These are phyloP conservation scores for Agrotis puta DNA, from an alignment of 2,888 invertebrate genomes.

Conservation along the genomic window DNA sequence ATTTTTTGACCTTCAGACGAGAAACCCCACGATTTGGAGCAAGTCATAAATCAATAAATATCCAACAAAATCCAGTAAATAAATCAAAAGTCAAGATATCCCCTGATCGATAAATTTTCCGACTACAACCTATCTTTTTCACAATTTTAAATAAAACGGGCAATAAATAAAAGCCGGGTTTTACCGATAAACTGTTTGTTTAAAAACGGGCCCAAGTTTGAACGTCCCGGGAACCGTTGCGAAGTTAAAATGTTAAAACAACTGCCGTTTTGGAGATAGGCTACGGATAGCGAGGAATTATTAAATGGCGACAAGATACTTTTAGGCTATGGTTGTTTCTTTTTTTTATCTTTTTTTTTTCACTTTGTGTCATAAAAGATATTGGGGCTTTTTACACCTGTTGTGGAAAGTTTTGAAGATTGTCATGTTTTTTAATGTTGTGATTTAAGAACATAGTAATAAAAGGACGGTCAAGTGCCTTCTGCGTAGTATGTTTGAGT, in stretches of 20 bases:
- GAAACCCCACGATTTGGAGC: too few species aligned
- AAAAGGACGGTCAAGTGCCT: too few species aligned
- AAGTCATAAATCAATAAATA: background rate
- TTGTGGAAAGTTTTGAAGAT: background rate
- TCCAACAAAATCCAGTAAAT: background rate
- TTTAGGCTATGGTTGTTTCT: conserved; percentile 17
- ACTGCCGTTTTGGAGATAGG: conserved; percentile 49
- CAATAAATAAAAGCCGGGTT: conserved; percentile 50
- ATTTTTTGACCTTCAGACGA: background rate
- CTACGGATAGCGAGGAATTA: conserved; percentile 31
- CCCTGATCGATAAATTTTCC: conserved; percentile 7
- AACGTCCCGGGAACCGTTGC: conserved; percentile 16
- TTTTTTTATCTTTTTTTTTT: conserved; percentile 9
- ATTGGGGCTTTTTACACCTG: background rate
- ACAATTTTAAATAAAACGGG: conserved; percentile 48
- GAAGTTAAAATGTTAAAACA: conserved; percentile 56
- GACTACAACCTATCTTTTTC: conserved; percentile 21
- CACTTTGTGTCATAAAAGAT: conserved; percentile 4
- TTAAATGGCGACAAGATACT: conserved; percentile 35
- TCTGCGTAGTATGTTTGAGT: too few species aligned
- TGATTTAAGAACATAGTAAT: background rate
- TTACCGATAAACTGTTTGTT: conserved; percentile 53
- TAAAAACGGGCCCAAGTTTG: conserved; percentile 37
- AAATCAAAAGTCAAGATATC: conserved; percentile 38
- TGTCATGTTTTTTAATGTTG: conserved; percentile 7